Conservation (phyloP, 2,113 vertebrate genomes). For the Hippocampus zosterae region DNA sequence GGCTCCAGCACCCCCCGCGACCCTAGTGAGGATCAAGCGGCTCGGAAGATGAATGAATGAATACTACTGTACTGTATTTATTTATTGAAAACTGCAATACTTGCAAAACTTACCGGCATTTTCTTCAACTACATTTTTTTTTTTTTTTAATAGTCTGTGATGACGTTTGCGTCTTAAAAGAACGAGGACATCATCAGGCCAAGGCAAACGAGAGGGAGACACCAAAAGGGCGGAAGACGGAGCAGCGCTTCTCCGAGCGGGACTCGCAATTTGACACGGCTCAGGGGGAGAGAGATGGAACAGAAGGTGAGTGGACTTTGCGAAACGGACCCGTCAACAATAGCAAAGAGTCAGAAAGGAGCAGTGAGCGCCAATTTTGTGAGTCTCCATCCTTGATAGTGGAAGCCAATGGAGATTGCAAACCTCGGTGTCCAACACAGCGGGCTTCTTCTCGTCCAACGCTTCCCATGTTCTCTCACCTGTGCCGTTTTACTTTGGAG, state of each 20-base stretch:
- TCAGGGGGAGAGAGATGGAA: slow-evolving; percentile 49
- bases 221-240: not conserved
- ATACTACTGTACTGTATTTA: too few species aligned
- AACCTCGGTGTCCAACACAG: slow-evolving; percentile 10
- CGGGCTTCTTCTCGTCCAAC: slow-evolving; percentile 5
- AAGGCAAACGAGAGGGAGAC: slow-evolving; percentile 22
- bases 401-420: not conserved
- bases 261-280: slow-evolving; percentile 34
- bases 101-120: not conserved
- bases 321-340: not conserved
- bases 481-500: slow-evolving; percentile 20
- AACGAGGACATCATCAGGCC: slow-evolving; percentile 23
- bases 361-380: not conserved
- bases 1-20: too few species aligned
- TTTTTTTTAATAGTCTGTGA: slow-evolving; percentile 10
- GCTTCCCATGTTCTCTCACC: slow-evolving; percentile 14
- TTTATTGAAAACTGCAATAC: not conserved
- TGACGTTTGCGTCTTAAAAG: slow-evolving; percentile 20
- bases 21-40: too few species aligned
- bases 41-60: too few species aligned
- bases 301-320: slow-evolving; percentile 20
- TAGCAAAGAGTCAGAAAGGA: slow-evolving; percentile 13
- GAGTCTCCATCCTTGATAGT: not conserved
- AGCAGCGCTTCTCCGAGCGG: slow-evolving; percentile 36
- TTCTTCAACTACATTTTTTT: not conserved